Percentiles rank a stretch among this genome's conserved stretches.
These are phyloP conservation scores for Mamestra configurata DNA, from an alignment of 1,140 invertebrate species.

Conservation along the genomic window DNA sequence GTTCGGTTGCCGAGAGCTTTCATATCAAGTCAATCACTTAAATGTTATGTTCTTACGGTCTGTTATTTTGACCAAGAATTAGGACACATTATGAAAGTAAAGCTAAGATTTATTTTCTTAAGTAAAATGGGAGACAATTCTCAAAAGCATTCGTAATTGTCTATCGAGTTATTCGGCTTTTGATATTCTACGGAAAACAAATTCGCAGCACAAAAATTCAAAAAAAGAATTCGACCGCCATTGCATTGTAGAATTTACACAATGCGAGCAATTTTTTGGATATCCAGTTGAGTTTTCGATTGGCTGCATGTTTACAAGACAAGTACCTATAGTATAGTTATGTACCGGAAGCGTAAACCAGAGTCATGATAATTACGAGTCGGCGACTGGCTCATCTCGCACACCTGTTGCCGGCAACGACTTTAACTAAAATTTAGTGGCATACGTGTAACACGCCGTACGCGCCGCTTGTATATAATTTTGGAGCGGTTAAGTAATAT, in stretches of 20 bases:
- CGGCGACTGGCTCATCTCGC: conserved; percentile 74
- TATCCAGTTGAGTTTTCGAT: conserved; percentile 24
- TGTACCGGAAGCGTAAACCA: conserved; percentile 48
- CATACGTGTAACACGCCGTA: conserved; percentile 80
- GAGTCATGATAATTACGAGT: conserved; percentile 65
- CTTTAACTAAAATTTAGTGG: conserved; percentile 85
- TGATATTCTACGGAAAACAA: conserved; percentile 9
- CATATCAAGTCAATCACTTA: conserved; percentile 13
- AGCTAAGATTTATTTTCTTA: not conserved
- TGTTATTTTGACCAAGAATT: conserved; percentile 6
- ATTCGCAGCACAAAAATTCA: conserved; percentile 3
- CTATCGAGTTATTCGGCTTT: not conserved
- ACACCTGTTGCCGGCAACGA: conserved; percentile 83
- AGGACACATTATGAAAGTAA: not conserved
- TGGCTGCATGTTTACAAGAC: conserved; percentile 13
- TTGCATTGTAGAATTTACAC: not conserved
- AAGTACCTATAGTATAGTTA: conserved; percentile 7
- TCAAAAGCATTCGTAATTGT: not conserved
- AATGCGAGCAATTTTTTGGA: conserved; percentile 37
- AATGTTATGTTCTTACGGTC: conserved; percentile 6
- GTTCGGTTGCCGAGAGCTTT: conserved; percentile 13
- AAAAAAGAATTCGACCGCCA: conserved; percentile 18
- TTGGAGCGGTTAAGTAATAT: conserved; percentile 78
- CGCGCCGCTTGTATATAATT: conserved; percentile 84
- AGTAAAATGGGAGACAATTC: not conserved